phyloP scores from a whole-genome alignment of 2,113 vertebrate genomes.

The Malurus melanocephalus region DNA sequence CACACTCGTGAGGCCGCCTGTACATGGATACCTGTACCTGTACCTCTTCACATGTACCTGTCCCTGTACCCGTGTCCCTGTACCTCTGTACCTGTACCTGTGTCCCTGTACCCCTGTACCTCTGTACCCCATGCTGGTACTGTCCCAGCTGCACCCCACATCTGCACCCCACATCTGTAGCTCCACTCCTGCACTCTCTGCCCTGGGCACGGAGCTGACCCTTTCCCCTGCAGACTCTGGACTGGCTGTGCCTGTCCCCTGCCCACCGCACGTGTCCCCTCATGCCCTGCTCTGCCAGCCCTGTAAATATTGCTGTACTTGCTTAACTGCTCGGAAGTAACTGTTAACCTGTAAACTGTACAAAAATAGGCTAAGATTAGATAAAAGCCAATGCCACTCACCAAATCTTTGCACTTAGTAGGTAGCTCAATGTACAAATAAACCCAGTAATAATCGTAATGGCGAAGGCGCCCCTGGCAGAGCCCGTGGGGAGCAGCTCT shows the following conservation, averaged over 20 bases:
- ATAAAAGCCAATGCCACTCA: slow-evolving; percentile 67
- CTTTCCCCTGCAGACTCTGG: not conserved
- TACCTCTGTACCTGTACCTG: not conserved
- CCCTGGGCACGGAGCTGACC: fast-evolving
- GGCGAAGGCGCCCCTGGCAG: not conserved
- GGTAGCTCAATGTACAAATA: slow-evolving; percentile 73
- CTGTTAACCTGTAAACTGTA: slow-evolving; percentile 70
- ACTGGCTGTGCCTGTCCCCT: not conserved
- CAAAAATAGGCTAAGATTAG: slow-evolving; percentile 62
- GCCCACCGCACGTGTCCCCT: not conserved
- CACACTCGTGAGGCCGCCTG: fast-evolving
- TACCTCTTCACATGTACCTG: not conserved
- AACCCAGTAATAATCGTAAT: slow-evolving; percentile 34
- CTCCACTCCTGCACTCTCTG: not conserved
- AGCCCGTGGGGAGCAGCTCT: not conserved
- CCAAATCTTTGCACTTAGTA: slow-evolving; percentile 76
- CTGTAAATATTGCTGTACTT: slow-evolving; percentile 65
- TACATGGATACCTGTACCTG: not conserved
- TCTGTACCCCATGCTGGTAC: not conserved
- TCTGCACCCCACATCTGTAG: not conserved
- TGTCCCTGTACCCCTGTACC: no score
- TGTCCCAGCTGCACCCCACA: not conserved
- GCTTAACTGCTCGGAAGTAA: slow-evolving; percentile 67
- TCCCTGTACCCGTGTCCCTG: not conserved
- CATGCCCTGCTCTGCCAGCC: slow-evolving; percentile 39